Percentiles rank a stretch among this genome's conserved stretches.
Evolutionary conservation across 2,888 invertebrate genomes (phyloP).

Genomic region (Pristionchus japonicus): DNA sequence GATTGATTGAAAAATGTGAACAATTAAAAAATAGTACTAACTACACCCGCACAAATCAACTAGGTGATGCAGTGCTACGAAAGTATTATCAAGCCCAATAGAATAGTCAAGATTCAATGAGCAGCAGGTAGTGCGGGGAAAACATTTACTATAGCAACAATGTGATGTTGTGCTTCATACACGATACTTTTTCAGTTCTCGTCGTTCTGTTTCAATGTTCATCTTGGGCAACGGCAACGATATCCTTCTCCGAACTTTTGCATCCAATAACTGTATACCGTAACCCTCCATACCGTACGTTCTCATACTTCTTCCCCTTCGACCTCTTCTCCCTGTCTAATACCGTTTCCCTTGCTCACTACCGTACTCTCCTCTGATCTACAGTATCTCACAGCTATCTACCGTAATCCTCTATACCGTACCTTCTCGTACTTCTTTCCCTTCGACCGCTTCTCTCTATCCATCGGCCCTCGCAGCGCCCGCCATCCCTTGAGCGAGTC

Average conservation of each 20-base stretch:
- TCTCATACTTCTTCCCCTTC: not conserved
- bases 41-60: too few relatives aligned
- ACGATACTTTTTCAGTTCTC: too few relatives aligned
- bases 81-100: too few relatives aligned
- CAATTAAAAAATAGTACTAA: not conserved
- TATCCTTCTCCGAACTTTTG: not conserved
- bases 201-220: too few relatives aligned
- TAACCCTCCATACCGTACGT: not conserved
- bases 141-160: too few relatives aligned
- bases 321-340: not conserved
- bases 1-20: not conserved
- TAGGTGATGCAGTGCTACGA: too few relatives aligned
- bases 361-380: not conserved
- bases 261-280: not conserved
- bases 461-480: not conserved
- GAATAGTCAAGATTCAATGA: too few relatives aligned
- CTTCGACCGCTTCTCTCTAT: not conserved
- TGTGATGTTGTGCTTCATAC: too few relatives aligned
- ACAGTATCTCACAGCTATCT: not conserved
- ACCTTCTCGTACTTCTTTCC: not conserved
- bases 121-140: too few relatives aligned
- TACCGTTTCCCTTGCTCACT: too few relatives aligned
- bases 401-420: not conserved
- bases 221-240: too few relatives aligned
- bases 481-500: slow-evolving; percentile 5